Base-by-base conservation (phyloP, 2,113 vertebrate species). In the Papio anubis region DNA sequence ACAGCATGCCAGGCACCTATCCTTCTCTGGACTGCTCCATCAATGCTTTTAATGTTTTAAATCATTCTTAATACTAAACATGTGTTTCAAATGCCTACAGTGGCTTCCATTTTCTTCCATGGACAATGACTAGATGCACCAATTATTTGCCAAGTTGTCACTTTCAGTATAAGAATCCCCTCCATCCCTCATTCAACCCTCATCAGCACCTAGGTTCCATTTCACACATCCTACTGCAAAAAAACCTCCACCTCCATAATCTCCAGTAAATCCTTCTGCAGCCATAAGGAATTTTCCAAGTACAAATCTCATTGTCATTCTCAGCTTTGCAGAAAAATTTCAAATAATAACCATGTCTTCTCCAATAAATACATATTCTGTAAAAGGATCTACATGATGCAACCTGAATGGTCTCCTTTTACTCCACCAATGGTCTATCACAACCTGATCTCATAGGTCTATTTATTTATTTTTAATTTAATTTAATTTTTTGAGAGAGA, bases 381-480 rank as follows among this genome's bases (percentile, higher is more conserved):
- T 7, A 16, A 66, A 57, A 25, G 11, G 2, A 32, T 68, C 2
- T 10, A 16, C 25, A 13, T 0, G 32, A 30, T 3, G 4, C 25
- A 48, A 5, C 11, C 2, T 38, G 4, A 23, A 3, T 11, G 10
- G n/a, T 40, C 12, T 40, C 4, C 35, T 20, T 40, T n/a, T 5
- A 10, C 5, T n/a, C 14, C 50, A 59, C 27, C 8, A 20, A 23
- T 8, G 52, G 7, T 21, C 32, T 64, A 4, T 7, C 3, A 30
- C 16, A 8, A 59, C 3, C 45, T 20, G 50, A 35, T 21, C 13
- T 38, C 16, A 4, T 16, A 40, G 21, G 9, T 70, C 32, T 61
- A 61, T 61, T 61, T 59, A 59, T 59, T 59, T 61, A 61, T 27
- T 61, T 61, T 61, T 61, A 61, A 61, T 61, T 61, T 27, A 61